phyloP scores from a whole-genome alignment of 2,797 vertebrate genomes.

The Pseudotriccus pelzelni region DNA sequence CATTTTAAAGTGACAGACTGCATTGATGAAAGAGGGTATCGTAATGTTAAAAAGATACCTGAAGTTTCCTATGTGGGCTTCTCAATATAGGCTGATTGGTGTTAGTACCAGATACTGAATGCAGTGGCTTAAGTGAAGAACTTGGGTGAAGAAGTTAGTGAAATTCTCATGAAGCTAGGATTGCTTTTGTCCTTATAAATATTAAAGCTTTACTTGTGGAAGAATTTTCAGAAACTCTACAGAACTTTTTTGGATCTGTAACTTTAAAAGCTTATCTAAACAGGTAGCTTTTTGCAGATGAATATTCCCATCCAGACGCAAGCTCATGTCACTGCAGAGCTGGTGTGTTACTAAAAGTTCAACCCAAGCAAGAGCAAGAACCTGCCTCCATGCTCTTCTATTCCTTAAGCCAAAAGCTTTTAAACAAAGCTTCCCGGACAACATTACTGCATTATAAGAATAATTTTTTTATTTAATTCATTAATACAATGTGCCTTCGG shows the following conservation, averaged over 20 bases:
- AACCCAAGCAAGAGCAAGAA: not conserved
- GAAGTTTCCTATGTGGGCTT: not conserved
- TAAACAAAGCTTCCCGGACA: not conserved
- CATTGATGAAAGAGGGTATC: not conserved
- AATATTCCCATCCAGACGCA: not conserved
- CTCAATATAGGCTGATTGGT: not conserved
- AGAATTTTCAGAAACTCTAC: not conserved
- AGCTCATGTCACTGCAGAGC: not conserved
- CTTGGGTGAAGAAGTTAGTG: not conserved
- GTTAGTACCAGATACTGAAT: not conserved
- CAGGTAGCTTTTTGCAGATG: not conserved
- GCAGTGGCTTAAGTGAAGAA: not conserved
- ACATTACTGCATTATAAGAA: not conserved
- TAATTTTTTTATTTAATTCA: not conserved
- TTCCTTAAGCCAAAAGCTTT: not conserved
- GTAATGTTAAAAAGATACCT: not conserved
- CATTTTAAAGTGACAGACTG: not conserved
- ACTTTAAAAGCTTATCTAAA: not conserved
- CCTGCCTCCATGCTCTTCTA: not conserved
- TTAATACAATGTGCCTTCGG: not conserved
- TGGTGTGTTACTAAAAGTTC: not conserved
- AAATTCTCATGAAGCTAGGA: not conserved
- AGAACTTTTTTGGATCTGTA: not conserved
- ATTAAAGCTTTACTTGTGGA: not conserved
- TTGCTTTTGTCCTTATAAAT: not conserved